These are phyloP conservation scores for Brachypteracias leptosomus DNA, from an alignment of 2,113 vertebrate species.

Conservation along the genomic window DNA sequence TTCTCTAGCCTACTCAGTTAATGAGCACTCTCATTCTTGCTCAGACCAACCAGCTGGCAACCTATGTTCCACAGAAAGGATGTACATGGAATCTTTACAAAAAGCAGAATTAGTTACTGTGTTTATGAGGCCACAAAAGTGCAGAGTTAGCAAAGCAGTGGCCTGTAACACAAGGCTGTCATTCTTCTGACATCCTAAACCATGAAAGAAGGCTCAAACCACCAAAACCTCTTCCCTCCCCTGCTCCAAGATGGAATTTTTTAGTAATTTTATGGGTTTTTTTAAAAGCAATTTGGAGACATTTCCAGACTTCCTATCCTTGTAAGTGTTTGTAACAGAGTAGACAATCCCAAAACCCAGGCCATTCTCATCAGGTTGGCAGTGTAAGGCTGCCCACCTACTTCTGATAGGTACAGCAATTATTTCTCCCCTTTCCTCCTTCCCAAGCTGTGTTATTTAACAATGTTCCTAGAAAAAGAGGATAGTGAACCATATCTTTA, in stretches of 20 bases:
- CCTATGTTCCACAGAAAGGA: not conserved
- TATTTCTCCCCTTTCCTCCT: not conserved
- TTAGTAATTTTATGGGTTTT: not conserved
- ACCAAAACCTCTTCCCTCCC: not conserved
- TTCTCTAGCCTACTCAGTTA: conserved; percentile 2
- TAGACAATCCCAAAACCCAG: not conserved
- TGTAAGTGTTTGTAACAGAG: not conserved
- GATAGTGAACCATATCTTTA: not conserved
- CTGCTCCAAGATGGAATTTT: not conserved
- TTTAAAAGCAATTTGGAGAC: not conserved
- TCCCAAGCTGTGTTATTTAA: not conserved
- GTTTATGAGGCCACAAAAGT: conserved; percentile 11
- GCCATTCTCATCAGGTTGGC: not conserved
- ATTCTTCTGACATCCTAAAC: conserved; percentile 39
- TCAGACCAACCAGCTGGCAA: conserved; percentile 39
- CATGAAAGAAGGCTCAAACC: conserved; percentile 31
- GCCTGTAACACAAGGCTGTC: conserved; percentile 26
- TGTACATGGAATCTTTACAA: not conserved
- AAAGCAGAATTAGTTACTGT: conserved; percentile 23
- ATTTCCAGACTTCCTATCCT: not conserved
- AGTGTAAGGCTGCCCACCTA: not conserved
- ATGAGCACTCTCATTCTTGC: conserved; percentile 15
- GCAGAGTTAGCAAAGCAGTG: conserved; percentile 43
- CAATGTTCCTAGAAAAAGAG: not conserved
- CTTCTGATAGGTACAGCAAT: not conserved